A percentile compares a stretch with the other conserved stretches of the same genome.
phyloP scores from a whole-genome alignment of 1,140 invertebrate species.

The Meloidogyne floridensis region DNA sequence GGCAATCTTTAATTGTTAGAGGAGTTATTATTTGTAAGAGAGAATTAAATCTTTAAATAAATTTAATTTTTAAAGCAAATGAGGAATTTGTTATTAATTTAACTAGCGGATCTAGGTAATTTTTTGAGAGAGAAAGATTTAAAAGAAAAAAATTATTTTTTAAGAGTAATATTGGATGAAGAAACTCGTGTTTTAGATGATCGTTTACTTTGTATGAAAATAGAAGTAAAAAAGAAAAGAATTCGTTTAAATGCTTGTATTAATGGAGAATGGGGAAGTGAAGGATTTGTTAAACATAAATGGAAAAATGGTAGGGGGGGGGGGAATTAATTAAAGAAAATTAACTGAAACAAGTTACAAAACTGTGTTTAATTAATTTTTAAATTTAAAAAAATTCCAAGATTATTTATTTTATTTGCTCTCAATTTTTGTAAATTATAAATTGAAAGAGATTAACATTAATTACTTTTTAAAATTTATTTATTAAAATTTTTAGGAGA shows the following conservation, averaged over 20 bases:
- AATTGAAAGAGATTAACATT: too few species aligned
- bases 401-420: background rate
- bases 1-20: conserved; percentile 62
- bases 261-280: conserved; percentile 64
- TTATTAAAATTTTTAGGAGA: conserved; percentile 37
- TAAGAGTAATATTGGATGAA: conserved; percentile 59
- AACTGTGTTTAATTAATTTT: too few species aligned
- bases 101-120: conserved; percentile 52
- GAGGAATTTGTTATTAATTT: conserved; percentile 61
- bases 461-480: background rate
- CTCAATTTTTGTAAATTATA: background rate
- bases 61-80: conserved; percentile 41
- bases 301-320: conserved; percentile 43
- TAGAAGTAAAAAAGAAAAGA: conserved; percentile 52
- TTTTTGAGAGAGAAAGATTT: background rate
- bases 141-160: too few species aligned
- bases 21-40: conserved; percentile 59
- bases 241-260: conserved; percentile 63
- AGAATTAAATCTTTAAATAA: background rate
- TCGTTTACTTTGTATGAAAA: conserved; percentile 57
- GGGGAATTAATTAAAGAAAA: background rate
- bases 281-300: conserved; percentile 59
- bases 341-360: too few species aligned
- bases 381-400: too few species aligned
- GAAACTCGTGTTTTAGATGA: conserved; percentile 59